phyloP scores from a whole-genome alignment of 2,888 invertebrate species.

The Artemia sinica region DNA sequence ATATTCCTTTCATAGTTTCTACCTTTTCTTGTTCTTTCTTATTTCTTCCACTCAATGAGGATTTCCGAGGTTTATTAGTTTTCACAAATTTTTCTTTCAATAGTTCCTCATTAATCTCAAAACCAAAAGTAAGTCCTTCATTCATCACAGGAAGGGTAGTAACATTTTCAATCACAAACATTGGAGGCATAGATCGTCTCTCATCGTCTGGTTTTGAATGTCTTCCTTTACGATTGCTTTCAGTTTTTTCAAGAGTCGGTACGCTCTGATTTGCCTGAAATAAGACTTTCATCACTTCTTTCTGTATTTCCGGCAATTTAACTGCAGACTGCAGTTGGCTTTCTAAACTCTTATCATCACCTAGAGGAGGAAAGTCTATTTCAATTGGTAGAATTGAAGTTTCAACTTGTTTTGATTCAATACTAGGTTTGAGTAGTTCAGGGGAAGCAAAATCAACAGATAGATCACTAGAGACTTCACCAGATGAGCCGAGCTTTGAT shows the following conservation, averaged over 20 bases:
- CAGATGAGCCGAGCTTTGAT: not conserved
- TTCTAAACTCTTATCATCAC: not conserved
- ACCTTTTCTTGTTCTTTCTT: not conserved
- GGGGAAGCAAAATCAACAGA: not conserved
- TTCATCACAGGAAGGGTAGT: not conserved
- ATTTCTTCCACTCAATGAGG: not conserved
- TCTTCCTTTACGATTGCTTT: not conserved
- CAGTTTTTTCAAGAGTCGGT: not conserved
- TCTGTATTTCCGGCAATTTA: not conserved
- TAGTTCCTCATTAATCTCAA: constrained; percentile 5
- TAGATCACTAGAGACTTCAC: not conserved
- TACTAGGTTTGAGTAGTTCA: not conserved
- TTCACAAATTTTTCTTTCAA: not conserved
- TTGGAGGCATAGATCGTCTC: not conserved
- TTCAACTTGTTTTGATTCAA: too few species aligned
- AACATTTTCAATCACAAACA: constrained; percentile 12
- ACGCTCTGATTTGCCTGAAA: not conserved
- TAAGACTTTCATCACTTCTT: not conserved
- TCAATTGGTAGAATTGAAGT: not conserved
- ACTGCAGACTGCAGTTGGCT: not conserved
- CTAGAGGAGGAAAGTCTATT: not conserved
- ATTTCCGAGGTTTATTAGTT: not conserved
- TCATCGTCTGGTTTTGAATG: not conserved
- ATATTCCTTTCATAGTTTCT: not conserved
- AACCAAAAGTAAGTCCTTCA: constrained; percentile 11